Conservation (phyloP, 2,888 invertebrate species). For the Oligia latruncula region DNA sequence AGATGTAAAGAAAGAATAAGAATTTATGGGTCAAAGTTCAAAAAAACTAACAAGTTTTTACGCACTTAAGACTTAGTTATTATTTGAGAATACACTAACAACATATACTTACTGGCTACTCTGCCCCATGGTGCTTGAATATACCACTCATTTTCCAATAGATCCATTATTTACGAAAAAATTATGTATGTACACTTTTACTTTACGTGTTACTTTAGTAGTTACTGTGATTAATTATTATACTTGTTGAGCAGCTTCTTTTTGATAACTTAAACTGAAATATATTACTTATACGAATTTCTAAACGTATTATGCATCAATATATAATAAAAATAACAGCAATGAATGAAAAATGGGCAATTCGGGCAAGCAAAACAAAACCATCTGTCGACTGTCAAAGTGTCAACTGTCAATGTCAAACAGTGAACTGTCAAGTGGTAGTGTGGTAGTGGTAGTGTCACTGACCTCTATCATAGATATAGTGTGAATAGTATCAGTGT, state of each 20-base stretch:
- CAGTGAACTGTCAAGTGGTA: neutral
- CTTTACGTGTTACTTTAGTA: neutral
- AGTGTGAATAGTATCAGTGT: no score
- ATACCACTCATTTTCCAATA: slow-evolving; percentile 85
- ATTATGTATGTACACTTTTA: neutral
- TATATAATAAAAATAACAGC: neutral
- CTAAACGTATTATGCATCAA: neutral
- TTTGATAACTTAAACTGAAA: neutral
- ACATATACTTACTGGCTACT: slow-evolving; percentile 80
- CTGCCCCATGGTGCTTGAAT: slow-evolving; percentile 86
- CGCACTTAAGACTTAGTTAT: neutral
- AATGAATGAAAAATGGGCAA: neutral
- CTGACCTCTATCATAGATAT: no score
- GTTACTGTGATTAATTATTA: neutral
- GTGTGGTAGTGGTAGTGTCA: no score
- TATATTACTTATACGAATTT: neutral
- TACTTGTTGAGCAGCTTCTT: neutral
- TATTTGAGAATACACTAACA: slow-evolving; percentile 46
- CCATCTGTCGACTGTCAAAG: neutral
- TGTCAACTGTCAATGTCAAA: slow-evolving; percentile 41
- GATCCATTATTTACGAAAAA: slow-evolving; percentile 67
- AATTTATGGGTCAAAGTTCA: slow-evolving; percentile 51
- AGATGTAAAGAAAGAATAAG: slow-evolving; percentile 12
- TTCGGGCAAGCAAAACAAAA: slow-evolving; percentile 16
- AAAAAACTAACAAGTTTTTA: neutral